Base-by-base conservation (phyloP, 2,797 vertebrate genomes). In the Capromys pilorides region DNA sequence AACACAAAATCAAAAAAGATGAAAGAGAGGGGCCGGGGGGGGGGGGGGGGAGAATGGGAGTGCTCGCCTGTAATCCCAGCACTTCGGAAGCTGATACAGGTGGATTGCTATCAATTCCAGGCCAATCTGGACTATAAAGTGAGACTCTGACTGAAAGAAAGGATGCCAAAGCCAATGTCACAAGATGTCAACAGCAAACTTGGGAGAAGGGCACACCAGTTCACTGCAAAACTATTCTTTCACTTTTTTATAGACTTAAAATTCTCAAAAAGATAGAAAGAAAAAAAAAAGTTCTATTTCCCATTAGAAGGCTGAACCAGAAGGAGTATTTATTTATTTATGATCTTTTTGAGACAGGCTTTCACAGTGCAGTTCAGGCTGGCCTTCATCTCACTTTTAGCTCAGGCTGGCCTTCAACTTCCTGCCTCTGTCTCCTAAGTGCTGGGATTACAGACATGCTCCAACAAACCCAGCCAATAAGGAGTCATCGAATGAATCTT, bases 181-280 rank as follows among this genome's bases (percentile, higher is more conserved):
- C 13, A 45, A 77, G 45, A 31, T 28, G 6, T 24, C 49, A 31
- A 77, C 26, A 49, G 41, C 41, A 77, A 49, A 77, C 26, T 49
- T 49, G 31, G 45, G 26, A 45, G 73, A 45, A 77, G 41, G 24
- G 41, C 10, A 28, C 45, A 28, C 73, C 73, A 16, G 39, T 49
- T 49, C 39, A 49, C 6, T 49, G 12, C 26, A 77, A 14, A 28
- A 77, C 26, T 28, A 77, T 28, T 45, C 73, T 39, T 49, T 66
- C 39, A 90, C 86, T 39, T 54, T 90, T 86, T 78, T 67, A 5
- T 22, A 84, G 26, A 90, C 41, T 73, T 28, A 22, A 12, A 89
- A 18, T 51, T 95, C 88, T 94, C n/a, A n/a, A 94, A 88, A 87
- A 90, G 82, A 93, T 0, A 90, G 69, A 79, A 92, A 92, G 39